A percentile compares a stretch with the other conserved stretches of the same genome.
Evolutionary conservation across 2,113 vertebrate species (phyloP).

Genomic region (Octodon degus): DNA sequence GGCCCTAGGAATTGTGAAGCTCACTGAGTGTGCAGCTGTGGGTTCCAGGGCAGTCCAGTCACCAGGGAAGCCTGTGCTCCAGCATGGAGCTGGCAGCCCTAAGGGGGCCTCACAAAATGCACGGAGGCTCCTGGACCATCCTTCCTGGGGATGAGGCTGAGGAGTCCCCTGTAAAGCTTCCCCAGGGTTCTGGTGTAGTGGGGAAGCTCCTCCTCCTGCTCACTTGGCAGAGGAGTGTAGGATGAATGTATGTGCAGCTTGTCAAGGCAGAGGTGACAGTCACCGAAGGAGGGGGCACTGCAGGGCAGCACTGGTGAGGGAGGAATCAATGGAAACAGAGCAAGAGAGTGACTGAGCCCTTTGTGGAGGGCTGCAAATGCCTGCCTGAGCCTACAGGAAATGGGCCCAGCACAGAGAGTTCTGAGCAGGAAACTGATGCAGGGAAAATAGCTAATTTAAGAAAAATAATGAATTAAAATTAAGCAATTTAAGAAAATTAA

Average conservation of each 20-base stretch:
- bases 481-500: background rate
- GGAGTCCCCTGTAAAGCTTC: background rate
- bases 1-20: background rate
- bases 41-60: background rate
- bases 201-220: background rate
- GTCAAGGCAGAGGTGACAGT: background rate
- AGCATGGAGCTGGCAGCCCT: too few species aligned
- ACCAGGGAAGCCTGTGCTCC: background rate
- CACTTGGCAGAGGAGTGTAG: background rate
- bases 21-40: background rate
- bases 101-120: background rate
- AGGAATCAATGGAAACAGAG: rapidly evolving
- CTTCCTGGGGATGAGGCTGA: background rate
- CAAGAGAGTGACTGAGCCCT: too few species aligned
- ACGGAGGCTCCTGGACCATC: too few species aligned
- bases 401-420: background rate
- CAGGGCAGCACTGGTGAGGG: background rate
- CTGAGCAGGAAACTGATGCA: background rate
- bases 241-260: too few species aligned
- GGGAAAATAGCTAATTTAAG: background rate
- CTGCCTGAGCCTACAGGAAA: background rate
- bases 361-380: background rate
- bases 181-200: rapidly evolving
- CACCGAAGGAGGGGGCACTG: background rate
- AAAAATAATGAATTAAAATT: background rate